Evolutionary conservation across 2,113 vertebrate genomes (phyloP), one percentile per base, ranked within the genome.

Genomic region (Micronycteris hirsuta): DNA sequence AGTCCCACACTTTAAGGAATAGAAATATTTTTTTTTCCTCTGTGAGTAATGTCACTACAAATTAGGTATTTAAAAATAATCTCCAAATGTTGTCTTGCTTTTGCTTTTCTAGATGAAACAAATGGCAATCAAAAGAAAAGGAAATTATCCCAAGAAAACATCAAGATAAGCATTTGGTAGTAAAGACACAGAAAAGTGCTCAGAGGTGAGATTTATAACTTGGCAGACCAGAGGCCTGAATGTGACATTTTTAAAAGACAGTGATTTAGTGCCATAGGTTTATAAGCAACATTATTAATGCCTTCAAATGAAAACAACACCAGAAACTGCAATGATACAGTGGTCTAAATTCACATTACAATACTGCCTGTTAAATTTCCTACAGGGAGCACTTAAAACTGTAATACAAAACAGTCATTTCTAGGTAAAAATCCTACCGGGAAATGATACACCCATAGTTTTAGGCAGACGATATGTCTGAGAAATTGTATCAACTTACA

Each of bases 351-450:
- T 97, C 97, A 96, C 0, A 0, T 95, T 98, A 85, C 52, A n/a
- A 83, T 86, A 82, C 4, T n/a, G 36, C 54, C 82, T 89, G 84
- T 67, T 97, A 82, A 93, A 95, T 97, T 97, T 97, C 97, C 97
- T 98, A 95, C 26, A 96, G 96, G 93, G 92, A 97, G 33, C 54
- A 88, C 81, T 98, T 97, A 96, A 49, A 43, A 77, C 91, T 97
- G 73, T 78, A 97, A 95, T 97, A 97, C 67, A 94, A 97, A 98
- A 91, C 76, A 96, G 85, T 91, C 92, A n/a, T 97, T 97, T 97
- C 95, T 94, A 95, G 81, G 90, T 95, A 97, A 97, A 98, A 98
- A 97, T 96, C 38, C 94, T 95, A 83, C 70, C 4, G 47, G 96
- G 96, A 98, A 97, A 97, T 96, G 0, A 93, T 85, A 97, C 7